Conservation (phyloP, 2,797 vertebrate genomes). For the Xiphorhynchus erythropygius region DNA sequence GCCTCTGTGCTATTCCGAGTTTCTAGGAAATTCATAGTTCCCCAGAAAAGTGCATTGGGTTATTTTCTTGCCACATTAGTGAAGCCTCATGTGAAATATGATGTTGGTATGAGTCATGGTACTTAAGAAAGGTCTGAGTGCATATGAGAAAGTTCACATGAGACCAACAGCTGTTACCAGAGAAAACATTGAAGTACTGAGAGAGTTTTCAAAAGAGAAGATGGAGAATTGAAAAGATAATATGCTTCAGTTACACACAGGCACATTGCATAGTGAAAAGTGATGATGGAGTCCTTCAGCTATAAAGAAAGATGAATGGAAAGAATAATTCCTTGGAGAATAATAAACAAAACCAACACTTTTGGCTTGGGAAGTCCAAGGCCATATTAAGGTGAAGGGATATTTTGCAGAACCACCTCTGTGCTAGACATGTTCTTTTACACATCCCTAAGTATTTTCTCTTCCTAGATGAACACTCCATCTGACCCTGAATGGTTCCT, state of each 20-base stretch:
- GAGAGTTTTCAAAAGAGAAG: background rate
- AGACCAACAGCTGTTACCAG: background rate
- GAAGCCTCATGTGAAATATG: background rate
- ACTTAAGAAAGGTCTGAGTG: background rate
- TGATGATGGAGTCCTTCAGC: background rate
- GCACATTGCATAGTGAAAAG: background rate
- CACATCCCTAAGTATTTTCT: background rate
- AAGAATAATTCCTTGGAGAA: background rate
- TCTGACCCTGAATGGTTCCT: background rate
- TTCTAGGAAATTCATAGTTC: background rate
- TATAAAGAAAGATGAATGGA: background rate
- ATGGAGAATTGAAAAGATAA: background rate
- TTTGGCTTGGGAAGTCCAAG: background rate
- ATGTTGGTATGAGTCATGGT: background rate
- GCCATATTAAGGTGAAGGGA: background rate
- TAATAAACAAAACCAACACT: background rate
- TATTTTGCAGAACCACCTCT: background rate
- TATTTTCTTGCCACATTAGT: background rate
- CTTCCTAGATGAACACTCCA: background rate
- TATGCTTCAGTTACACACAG: background rate
- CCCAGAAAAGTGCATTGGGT: background rate
- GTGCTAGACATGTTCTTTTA: background rate
- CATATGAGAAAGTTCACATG: background rate
- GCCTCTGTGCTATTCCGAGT: background rate
- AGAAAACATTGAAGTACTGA: background rate